Conservation (phyloP, 2,797 vertebrate species). For the Peromyscus nudipes region DNA sequence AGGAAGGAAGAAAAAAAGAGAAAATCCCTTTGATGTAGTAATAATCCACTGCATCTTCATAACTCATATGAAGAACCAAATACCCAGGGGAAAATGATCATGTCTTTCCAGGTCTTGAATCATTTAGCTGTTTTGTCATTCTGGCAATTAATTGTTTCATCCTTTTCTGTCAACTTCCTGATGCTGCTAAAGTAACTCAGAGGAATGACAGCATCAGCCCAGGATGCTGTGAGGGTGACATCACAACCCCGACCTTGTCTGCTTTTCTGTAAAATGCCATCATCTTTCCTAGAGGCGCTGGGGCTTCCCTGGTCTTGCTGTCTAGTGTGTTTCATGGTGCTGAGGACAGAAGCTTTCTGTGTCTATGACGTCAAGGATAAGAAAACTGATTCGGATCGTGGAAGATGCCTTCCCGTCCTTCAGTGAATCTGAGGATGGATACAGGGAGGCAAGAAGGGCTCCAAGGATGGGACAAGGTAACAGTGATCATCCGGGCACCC, state of each 20-base stretch:
- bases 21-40: background rate
- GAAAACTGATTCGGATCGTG: background rate
- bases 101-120: background rate
- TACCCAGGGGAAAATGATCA: fast-evolving
- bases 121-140: too few relatives aligned
- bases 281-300: background rate
- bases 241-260: background rate
- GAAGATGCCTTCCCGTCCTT: background rate
- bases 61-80: background rate
- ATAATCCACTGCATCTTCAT: fast-evolving
- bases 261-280: fast-evolving
- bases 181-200: background rate
- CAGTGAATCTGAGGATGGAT: fast-evolving
- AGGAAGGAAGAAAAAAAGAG: too few relatives aligned
- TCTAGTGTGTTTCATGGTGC: background rate
- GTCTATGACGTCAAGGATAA: background rate
- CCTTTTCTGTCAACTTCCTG: fast-evolving
- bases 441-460: background rate
- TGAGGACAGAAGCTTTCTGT: background rate
- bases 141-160: fast-evolving
- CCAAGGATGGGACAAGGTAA: background rate
- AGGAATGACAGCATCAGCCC: fast-evolving
- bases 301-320: background rate
- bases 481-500: background rate
- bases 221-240: background rate